phyloP scores from a whole-genome alignment of 2,113 vertebrate genomes.

The Corapipo altera region DNA sequence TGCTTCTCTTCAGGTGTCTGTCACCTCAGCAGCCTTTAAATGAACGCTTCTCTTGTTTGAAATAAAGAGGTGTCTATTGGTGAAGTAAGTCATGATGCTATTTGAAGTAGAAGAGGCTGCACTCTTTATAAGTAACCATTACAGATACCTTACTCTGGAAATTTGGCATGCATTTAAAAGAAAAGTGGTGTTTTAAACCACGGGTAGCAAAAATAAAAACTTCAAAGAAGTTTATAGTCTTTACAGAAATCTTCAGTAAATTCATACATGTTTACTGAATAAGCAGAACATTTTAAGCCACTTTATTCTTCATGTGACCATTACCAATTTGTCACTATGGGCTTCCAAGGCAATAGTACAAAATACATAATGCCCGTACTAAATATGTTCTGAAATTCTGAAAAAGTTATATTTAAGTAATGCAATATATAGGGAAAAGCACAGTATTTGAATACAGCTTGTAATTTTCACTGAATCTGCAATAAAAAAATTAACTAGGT shows the following conservation, averaged over 20 bases:
- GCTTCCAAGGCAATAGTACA: neutral
- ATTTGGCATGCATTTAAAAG: neutral
- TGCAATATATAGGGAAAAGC: neutral
- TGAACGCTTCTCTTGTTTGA: neutral
- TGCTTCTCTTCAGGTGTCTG: neutral
- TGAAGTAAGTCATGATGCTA: neutral
- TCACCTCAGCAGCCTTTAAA: neutral
- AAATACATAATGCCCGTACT: neutral
- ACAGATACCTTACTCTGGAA: neutral
- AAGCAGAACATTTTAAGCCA: slow-evolving; percentile 14
- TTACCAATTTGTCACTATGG: neutral
- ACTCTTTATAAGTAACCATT: neutral
- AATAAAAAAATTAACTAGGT: neutral
- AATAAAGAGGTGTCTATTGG: neutral
- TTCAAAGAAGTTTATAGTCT: neutral
- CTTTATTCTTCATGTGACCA: neutral
- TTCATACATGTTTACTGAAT: slow-evolving; percentile 17
- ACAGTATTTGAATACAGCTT: slow-evolving; percentile 32
- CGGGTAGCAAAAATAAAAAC: neutral
- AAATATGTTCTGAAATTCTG: slow-evolving; percentile 29
- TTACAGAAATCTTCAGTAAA: neutral
- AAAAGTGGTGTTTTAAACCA: neutral
- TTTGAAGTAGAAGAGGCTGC: neutral
- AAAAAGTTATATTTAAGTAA: neutral
- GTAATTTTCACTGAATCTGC: slow-evolving; percentile 14